Evolutionary conservation across 1,140 invertebrate genomes (phyloP), one percentile per base, ranked within the genome.

Genomic region (Dendrolimus kikuchii): DNA sequence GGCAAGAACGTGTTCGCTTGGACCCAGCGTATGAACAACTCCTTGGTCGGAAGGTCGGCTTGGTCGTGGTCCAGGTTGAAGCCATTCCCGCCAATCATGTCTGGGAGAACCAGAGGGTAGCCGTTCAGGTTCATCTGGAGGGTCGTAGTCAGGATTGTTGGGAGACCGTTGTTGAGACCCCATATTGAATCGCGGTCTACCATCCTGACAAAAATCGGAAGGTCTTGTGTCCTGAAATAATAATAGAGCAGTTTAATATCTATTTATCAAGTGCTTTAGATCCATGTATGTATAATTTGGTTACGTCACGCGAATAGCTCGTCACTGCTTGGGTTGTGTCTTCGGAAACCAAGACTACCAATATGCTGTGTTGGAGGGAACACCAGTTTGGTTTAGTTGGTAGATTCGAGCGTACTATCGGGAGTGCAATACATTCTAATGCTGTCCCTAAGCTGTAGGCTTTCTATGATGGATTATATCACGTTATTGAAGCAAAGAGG

Each of bases 1-100:
- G 96, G 95, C 90, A 99, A 91, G 67, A 97, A 97, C 0, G 92
- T 90, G 59, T 94, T 96, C 0, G 92, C 92, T 81, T 98, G 94
- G 36, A 96, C 80, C 96, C 96, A 99, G 62, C 97, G 88, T 46
- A 98, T 91, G 66, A 94, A 97, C n/a, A 98, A 84, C 77, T 98
- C 94, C 59, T 92, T 91, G 4, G 90, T 90, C 3, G 92, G 92
- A 36, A 85, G 89, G 75, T 89, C 87, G 7, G 89, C 80, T 37
- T 78, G 73, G 6, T 66, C 70, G 59, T 86, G 76, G 53, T 78
- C 74, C 40, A 83, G 52, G 7, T 89, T 79, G 68, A 93, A 95
- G 1, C 92, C 94, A 77, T 97, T 97, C 4, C 97, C 96, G 4
- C 96, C 96, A 62, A 99, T 93, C 94, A 98, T 97, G 74, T 98